phyloP scores from a whole-genome alignment of 2,113 vertebrate genomes.

The Anguilla rostrata region DNA sequence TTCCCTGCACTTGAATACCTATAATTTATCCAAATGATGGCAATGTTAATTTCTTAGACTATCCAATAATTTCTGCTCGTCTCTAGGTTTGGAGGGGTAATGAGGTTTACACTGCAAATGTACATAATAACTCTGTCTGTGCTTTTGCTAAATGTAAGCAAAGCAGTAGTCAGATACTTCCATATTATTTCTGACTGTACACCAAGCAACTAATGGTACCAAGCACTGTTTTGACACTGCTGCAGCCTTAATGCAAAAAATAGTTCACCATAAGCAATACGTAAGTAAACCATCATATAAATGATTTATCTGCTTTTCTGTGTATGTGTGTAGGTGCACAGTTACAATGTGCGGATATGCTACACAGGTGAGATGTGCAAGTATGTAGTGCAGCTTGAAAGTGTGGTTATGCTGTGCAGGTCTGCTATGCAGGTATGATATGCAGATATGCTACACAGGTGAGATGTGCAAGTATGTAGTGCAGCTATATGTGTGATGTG shows the following conservation, averaged over 20 bases:
- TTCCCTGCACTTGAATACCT: neutral
- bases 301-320: too few species aligned
- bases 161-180: too few species aligned
- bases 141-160: too few species aligned
- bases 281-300: too few species aligned
- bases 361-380: neutral
- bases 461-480: neutral
- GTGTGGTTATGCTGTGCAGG: neutral
- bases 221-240: too few species aligned
- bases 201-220: too few species aligned
- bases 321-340: too few species aligned
- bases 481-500: neutral
- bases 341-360: too few species aligned
- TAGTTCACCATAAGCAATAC: too few species aligned
- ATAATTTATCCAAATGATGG: neutral
- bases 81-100: neutral
- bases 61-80: slow-evolving; percentile 2
- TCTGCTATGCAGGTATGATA: neutral
- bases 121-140: too few species aligned
- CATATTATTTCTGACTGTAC: too few species aligned
- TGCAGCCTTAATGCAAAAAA: too few species aligned
- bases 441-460: neutral
- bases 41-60: neutral
- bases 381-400: neutral
- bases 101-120: neutral